Conservation (phyloP, 2,113 vertebrate species). For the Chaetops frenatus region DNA sequence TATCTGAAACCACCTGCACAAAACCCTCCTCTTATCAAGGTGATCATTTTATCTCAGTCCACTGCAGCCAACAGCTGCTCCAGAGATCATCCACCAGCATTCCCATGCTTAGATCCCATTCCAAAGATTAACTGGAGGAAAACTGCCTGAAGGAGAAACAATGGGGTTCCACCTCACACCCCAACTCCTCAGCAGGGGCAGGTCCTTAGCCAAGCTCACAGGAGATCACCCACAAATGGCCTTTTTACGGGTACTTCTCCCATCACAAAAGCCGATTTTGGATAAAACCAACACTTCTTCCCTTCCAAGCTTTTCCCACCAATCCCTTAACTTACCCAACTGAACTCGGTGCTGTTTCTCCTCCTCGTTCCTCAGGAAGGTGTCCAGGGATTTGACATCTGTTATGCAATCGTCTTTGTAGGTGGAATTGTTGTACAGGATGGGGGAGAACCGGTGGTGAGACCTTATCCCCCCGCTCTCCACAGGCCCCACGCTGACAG, state of each 20-base stretch:
- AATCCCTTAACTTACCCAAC: slow-evolving; percentile 64
- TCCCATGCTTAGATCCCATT: accelerated
- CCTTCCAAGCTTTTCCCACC: neutral
- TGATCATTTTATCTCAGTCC: neutral
- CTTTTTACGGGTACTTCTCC: neutral
- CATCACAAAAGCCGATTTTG: accelerated
- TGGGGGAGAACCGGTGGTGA: slow-evolving; percentile 86
- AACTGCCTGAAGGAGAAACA: neutral
- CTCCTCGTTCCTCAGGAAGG: slow-evolving; percentile 83
- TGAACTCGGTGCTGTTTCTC: slow-evolving; percentile 90
- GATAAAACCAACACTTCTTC: neutral
- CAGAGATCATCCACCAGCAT: neutral
- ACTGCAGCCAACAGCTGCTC: neutral
- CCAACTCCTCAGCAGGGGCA: neutral
- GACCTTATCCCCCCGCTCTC: slow-evolving; percentile 79
- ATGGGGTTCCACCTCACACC: accelerated
- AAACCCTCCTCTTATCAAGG: neutral
- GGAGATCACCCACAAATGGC: accelerated
- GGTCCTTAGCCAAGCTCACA: neutral
- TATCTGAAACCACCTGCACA: neutral
- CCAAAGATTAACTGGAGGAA: neutral
- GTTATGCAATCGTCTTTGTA: slow-evolving; percentile 90
- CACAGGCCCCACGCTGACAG: slow-evolving; percentile 73
- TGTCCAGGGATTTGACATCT: slow-evolving; percentile 81
- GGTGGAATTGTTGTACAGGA: slow-evolving; percentile 83